A percentile compares a stretch with the other conserved stretches of the same genome.
Evolutionary conservation across 2,113 vertebrate genomes (phyloP).

Genomic region (Chaenocephalus aceratus): DNA sequence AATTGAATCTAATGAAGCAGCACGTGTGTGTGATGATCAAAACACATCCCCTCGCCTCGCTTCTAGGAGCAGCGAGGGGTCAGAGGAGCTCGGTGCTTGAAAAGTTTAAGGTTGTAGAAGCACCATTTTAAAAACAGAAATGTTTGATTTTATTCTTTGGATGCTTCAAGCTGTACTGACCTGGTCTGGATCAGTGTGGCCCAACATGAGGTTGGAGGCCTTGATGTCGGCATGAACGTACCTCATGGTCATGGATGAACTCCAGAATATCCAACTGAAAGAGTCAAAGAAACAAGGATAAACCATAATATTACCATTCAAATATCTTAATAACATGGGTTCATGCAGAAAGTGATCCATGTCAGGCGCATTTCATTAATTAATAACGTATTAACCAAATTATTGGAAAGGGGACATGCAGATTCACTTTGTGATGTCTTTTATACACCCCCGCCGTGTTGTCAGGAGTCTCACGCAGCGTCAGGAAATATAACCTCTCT

Average conservation of each 20-base stretch:
- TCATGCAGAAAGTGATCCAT: too few relatives aligned
- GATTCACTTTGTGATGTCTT: too few relatives aligned
- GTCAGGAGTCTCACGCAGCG: too few relatives aligned
- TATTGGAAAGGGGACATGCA: too few relatives aligned
- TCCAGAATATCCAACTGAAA: constrained; percentile 92
- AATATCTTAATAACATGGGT: background rate
- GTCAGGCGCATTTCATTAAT: background rate
- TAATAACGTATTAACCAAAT: too few relatives aligned
- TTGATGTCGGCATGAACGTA: constrained; percentile 98
- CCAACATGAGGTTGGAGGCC: constrained; percentile 94
- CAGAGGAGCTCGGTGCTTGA: background rate
- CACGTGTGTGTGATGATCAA: constrained; percentile 42
- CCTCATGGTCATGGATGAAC: constrained; percentile 94
- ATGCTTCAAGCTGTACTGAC: constrained; percentile 76
- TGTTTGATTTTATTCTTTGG: background rate
- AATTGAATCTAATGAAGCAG: constrained; percentile 71
- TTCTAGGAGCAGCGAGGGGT: constrained; percentile 13
- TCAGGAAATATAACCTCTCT: too few relatives aligned
- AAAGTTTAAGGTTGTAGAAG: background rate
- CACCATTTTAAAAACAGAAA: background rate
- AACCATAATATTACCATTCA: background rate
- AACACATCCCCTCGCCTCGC: constrained; percentile 10
- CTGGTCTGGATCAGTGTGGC: constrained; percentile 91
- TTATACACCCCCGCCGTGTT: too few relatives aligned
- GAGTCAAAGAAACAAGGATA: background rate